phyloP scores from a whole-genome alignment of 2,113 vertebrate species.

The Lepisosteus osseus region DNA sequence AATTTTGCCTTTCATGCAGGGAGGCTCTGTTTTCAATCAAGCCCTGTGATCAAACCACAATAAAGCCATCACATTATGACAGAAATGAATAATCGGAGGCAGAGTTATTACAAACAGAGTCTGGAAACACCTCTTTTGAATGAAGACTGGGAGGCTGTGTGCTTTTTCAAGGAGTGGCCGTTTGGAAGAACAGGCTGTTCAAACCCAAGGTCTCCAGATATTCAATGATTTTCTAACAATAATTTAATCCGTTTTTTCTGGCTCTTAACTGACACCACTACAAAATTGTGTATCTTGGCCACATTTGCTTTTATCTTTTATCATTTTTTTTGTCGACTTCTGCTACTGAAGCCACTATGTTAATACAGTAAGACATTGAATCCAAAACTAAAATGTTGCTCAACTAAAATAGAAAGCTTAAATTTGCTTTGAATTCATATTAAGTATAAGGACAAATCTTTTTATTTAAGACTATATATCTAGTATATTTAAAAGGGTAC shows the following conservation, averaged over 20 bases:
- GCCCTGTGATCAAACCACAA: slow-evolving; percentile 63
- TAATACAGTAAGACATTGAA: too few species aligned
- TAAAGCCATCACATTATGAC: slow-evolving; percentile 50
- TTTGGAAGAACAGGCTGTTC: slow-evolving; percentile 4
- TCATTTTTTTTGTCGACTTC: background rate
- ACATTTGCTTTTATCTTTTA: slow-evolving; percentile 48
- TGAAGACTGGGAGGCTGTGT: slow-evolving; percentile 11
- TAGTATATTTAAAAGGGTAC: too few species aligned
- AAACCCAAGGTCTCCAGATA: slow-evolving; percentile 33
- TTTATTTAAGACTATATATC: too few species aligned
- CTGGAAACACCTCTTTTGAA: slow-evolving; percentile 25
- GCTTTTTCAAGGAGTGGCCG: slow-evolving; percentile 16
- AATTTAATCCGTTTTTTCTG: slow-evolving; percentile 55
- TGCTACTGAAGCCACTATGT: background rate
- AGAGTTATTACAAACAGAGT: slow-evolving; percentile 32
- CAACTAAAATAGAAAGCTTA: too few species aligned
- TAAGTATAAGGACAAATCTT: too few species aligned
- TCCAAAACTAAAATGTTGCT: too few species aligned
- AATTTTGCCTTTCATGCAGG: slow-evolving; percentile 51
- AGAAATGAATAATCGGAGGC: slow-evolving; percentile 45
- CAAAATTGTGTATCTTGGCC: slow-evolving; percentile 47
- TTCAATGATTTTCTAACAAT: slow-evolving; percentile 43
- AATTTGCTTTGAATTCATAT: too few species aligned
- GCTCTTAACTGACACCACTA: slow-evolving; percentile 53
- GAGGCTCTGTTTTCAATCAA: slow-evolving; percentile 67